A percentile compares a stretch with the other conserved stretches of the same genome.
phyloP scores from a whole-genome alignment of 1,140 invertebrate genomes.

The Drepana arcuata region DNA sequence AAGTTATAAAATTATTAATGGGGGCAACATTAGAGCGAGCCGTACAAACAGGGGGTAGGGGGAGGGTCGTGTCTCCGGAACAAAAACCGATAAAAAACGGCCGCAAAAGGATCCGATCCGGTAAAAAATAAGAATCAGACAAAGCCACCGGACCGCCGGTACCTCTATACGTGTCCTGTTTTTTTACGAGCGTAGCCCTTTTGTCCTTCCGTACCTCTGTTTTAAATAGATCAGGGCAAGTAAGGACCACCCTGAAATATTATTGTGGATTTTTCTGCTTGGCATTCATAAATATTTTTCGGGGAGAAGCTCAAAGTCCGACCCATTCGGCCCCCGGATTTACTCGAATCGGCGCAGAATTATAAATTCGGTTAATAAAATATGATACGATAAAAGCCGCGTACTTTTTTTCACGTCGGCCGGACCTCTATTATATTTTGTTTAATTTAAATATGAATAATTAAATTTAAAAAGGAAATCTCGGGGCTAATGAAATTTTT shows the following conservation, averaged over 20 bases:
- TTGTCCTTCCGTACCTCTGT: slow-evolving; percentile 67
- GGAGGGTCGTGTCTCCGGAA: slow-evolving; percentile 49
- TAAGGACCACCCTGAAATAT: slow-evolving; percentile 69
- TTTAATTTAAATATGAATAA: slow-evolving; percentile 72
- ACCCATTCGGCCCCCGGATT: slow-evolving; percentile 27
- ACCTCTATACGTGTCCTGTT: slow-evolving; percentile 63
- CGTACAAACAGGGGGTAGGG: slow-evolving; percentile 31
- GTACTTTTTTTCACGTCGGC: slow-evolving; percentile 52
- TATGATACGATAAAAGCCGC: slow-evolving; percentile 69
- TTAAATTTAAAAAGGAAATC: slow-evolving; percentile 70
- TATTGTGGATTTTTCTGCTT: slow-evolving; percentile 70
- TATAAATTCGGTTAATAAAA: slow-evolving; percentile 71
- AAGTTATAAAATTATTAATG: slow-evolving; percentile 56
- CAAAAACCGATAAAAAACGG: slow-evolving; percentile 68
- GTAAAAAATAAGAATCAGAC: slow-evolving; percentile 71
- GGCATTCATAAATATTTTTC: slow-evolving; percentile 68
- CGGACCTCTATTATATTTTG: slow-evolving; percentile 69
- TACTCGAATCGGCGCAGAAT: slow-evolving; percentile 58
- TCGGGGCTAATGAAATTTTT: slow-evolving; percentile 69
- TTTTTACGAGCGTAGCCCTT: slow-evolving; percentile 64
- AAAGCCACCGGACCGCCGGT: slow-evolving; percentile 45
- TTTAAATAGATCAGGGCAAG: slow-evolving; percentile 70
- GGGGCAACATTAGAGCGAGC: slow-evolving; percentile 59
- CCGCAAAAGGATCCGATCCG: slow-evolving; percentile 61
- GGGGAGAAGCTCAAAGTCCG: slow-evolving; percentile 17